Percentiles rank a stretch among this genome's conserved stretches.
These are phyloP conservation scores for Smittia sp. DNA, from an alignment of 2,888 invertebrate species.

Conservation along the genomic window DNA sequence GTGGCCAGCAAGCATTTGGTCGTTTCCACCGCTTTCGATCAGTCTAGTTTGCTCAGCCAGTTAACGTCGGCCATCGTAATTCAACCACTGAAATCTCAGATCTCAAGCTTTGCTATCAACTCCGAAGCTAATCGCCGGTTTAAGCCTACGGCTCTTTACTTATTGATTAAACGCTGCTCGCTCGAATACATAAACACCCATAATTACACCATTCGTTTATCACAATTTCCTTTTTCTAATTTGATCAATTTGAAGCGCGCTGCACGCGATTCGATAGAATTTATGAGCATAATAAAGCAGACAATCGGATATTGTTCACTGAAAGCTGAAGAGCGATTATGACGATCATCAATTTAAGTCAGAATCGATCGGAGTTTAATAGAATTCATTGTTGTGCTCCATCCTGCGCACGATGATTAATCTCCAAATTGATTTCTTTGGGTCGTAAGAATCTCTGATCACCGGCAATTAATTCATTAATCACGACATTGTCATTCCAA, in stretches of 20 bases:
- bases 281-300: not conserved
- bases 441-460: not conserved
- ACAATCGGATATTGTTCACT: conserved; percentile 1
- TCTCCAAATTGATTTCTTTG: conserved; percentile 21
- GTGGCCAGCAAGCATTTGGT: no score
- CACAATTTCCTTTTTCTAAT: conserved; percentile 9
- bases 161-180: not conserved
- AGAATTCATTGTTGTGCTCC: not conserved
- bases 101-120: no score
- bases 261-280: conserved; percentile 13
- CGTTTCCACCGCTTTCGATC: no score
- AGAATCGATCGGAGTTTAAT: conserved; percentile 3
- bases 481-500: not conserved
- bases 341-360: not conserved
- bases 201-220: not conserved
- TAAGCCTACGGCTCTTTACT: not conserved
- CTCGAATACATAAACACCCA: not conserved
- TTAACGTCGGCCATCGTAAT: no score
- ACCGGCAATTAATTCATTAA: conserved; percentile 7
- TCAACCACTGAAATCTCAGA: no score
- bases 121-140: no score
- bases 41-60: no score
- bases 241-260: conserved; percentile 11
- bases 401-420: conserved; percentile 6
- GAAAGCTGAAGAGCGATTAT: not conserved